Conservation (phyloP, 1,140 invertebrate genomes). For the Pararge aegeria region DNA sequence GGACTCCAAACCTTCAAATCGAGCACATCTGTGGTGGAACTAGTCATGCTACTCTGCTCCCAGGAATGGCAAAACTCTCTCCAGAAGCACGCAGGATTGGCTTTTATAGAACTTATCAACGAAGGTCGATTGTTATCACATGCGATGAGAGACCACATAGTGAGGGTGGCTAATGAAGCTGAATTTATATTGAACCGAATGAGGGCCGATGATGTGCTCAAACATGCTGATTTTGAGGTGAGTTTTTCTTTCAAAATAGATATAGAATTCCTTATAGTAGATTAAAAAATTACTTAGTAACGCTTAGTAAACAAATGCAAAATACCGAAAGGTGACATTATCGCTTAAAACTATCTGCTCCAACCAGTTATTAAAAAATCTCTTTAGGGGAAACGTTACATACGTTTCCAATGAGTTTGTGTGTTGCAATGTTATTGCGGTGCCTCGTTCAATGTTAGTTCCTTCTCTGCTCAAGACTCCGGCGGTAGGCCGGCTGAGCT, state of each 20-base stretch:
- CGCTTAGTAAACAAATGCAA: too few relatives aligned
- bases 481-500: too few relatives aligned
- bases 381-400: too few relatives aligned
- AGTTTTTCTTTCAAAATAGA: background rate
- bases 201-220: conserved; percentile 98
- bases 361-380: too few relatives aligned
- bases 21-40: conserved; percentile 97
- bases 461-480: too few relatives aligned
- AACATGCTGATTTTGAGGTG: conserved; percentile 99
- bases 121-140: conserved; percentile 98
- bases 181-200: conserved; percentile 99
- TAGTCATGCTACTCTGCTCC: conserved; percentile 99
- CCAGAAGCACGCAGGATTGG: conserved; percentile 99
- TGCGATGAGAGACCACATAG: conserved; percentile 99
- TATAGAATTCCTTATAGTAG: too few relatives aligned
- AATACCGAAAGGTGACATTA: too few relatives aligned
- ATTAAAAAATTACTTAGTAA: too few relatives aligned
- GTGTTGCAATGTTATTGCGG: too few relatives aligned
- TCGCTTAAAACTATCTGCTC: too few relatives aligned
- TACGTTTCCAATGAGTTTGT: too few relatives aligned
- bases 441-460: too few relatives aligned
- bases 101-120: conserved; percentile 99
- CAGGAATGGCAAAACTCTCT: conserved; percentile 99
- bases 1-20: conserved; percentile 98
- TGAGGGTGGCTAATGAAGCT: conserved; percentile 99